Conservation (phyloP, 2,113 vertebrate genomes). For the Theristicus caerulescens region DNA sequence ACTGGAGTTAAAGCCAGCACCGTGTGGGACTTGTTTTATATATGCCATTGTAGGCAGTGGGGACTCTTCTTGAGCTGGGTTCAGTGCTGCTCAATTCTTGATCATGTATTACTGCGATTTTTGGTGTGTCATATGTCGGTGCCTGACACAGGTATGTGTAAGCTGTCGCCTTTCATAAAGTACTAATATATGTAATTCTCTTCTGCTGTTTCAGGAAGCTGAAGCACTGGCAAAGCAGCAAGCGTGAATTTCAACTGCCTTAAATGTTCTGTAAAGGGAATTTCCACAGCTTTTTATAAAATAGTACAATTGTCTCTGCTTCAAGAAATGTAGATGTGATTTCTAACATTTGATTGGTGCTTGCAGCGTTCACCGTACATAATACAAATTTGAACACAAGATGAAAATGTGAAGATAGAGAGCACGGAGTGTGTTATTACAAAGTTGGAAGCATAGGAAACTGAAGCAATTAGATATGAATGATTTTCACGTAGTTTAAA, state of each 20-base stretch:
- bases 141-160: background rate
- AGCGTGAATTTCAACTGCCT: slow-evolving; percentile 65
- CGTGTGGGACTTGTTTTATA: background rate
- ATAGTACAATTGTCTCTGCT: slow-evolving; percentile 66
- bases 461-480: background rate
- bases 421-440: background rate
- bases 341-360: slow-evolving; percentile 65
- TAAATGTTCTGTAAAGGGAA: slow-evolving; percentile 67
- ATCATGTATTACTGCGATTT: background rate
- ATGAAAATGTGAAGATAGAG: slow-evolving; percentile 50
- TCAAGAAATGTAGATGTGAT: slow-evolving; percentile 60
- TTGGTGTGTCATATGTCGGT: background rate
- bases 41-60: background rate
- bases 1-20: background rate
- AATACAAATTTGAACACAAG: slow-evolving; percentile 10
- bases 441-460: slow-evolving; percentile 2
- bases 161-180: background rate
- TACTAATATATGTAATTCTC: background rate
- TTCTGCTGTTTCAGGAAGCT: slow-evolving; percentile 77
- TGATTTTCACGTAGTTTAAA: background rate
- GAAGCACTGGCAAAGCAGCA: slow-evolving; percentile 79
- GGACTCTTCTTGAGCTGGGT: background rate
- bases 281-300: slow-evolving; percentile 72
- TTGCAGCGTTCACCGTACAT: slow-evolving; percentile 41
- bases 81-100: background rate